phyloP scores from a whole-genome alignment of 2,113 vertebrate species.

The Ctenodactylus gundi region DNA sequence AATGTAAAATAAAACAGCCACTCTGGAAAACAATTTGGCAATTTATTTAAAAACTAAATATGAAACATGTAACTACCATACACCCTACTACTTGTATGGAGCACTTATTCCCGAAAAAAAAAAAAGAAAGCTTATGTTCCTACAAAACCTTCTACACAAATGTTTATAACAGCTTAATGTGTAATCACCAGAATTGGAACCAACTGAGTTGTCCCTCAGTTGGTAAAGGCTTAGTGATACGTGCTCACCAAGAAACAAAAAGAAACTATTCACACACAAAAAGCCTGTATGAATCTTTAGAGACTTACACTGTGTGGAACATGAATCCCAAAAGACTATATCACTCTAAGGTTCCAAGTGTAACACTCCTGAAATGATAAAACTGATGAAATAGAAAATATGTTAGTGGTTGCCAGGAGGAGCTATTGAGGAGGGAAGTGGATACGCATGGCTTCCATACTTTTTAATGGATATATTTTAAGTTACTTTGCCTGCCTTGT shows the following conservation, averaged over 20 bases:
- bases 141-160: neutral
- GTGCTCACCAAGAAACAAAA: neutral
- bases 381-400: neutral
- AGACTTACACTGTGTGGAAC: neutral
- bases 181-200: neutral
- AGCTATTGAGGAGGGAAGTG: neutral
- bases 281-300: neutral
- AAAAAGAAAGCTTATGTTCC: constrained; percentile 14
- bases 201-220: neutral
- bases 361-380: neutral
- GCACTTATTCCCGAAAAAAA: constrained; percentile 2
- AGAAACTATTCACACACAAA: neutral
- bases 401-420: neutral
- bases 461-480: neutral
- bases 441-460: neutral
- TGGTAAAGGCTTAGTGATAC: neutral
- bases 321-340: neutral
- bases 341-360: neutral
- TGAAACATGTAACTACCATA: neutral
- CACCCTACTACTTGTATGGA: neutral
- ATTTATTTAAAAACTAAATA: neutral
- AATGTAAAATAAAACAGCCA: neutral
- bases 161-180: neutral
- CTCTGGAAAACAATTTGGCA: neutral
- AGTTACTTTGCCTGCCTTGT: neutral